Evolutionary conservation across 1,140 invertebrate species (phyloP), one percentile per base, ranked within the genome.

Genomic region (Drosophila nasuta): DNA sequence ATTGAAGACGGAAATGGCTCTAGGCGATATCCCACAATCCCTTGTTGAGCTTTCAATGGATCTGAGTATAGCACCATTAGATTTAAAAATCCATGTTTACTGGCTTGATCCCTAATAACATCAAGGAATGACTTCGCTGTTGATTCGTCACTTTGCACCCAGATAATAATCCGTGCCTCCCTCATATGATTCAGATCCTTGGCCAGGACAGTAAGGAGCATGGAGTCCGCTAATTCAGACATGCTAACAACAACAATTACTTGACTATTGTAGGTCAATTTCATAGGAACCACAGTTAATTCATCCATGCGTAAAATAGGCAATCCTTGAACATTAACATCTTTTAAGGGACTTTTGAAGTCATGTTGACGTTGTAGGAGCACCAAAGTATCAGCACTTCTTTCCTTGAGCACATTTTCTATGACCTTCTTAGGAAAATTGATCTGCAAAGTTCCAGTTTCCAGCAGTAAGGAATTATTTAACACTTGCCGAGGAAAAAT

Each of bases 51-150:
- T 38, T 38, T 8, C 20, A 17, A 11, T 28, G 17, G 35, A 38
- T 33, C 38, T 11, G 49, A 13, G 11, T 73, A 56, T 7, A 81
- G 1, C 3, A 76, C 25, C 0, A 81, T n/a, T n/a, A 86, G 8
- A 1, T 43, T 49, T 1, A 49, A 0, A 30, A 81, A 67, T 0
- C 64, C 33, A 3, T 81, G 5, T 0, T 2, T 8, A 1, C 38
- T 35, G 4, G 52, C 60, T 11, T 52, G n/a, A 0, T 6, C 10
- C 0, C 5, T n/a, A 5, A 81, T 63, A 0, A 28, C 1, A 0
- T 33, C 0, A 0, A 74, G n/a, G 0, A 48, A 3, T 0, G 63
- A 1, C 28, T 46, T 4, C 20, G 58, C 15, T 63, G 4, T 10
- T 11, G 25, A 0, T 7, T 17, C 8, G 2, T 10, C 5, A 58